Evolutionary conservation across 2,113 vertebrate genomes (phyloP).

Genomic region (Gymnocephalus cernua): DNA sequence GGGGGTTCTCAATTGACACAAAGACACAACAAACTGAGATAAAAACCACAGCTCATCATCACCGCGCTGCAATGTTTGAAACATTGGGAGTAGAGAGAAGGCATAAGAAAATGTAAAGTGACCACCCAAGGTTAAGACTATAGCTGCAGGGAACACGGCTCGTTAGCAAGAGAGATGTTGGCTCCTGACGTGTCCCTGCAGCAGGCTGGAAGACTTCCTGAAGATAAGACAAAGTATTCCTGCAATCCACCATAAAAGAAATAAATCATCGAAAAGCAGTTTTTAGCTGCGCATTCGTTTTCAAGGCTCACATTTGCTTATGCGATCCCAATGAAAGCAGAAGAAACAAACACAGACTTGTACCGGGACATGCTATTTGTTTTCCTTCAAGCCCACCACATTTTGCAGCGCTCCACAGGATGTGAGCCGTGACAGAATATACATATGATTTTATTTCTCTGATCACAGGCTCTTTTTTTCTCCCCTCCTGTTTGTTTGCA

Average conservation of each 20-base stretch:
- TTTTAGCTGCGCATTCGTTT: constrained; percentile 56
- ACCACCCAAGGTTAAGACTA: constrained; percentile 75
- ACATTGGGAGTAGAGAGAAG: constrained; percentile 37
- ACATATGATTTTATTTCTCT: constrained; percentile 82
- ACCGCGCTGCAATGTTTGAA: constrained; percentile 41
- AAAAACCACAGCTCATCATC: constrained; percentile 27
- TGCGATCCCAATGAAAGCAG: constrained; percentile 71
- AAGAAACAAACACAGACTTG: constrained; percentile 80
- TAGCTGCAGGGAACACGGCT: constrained; percentile 60
- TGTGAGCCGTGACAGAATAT: constrained; percentile 79
- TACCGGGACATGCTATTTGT: constrained; percentile 79
- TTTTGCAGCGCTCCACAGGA: constrained; percentile 70
- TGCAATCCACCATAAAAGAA: constrained; percentile 59
- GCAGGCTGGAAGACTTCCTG: constrained; percentile 71
- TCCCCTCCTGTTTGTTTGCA: constrained; percentile 71
- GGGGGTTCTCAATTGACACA: constrained; percentile 27
- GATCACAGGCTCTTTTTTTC: constrained; percentile 59
- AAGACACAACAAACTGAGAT: constrained; percentile 17
- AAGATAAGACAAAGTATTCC: constrained; percentile 75
- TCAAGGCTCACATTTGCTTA: constrained; percentile 64
- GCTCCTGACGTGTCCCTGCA: constrained; percentile 67
- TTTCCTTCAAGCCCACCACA: constrained; percentile 77
- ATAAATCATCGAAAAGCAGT: constrained; percentile 65
- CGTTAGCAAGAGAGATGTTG: constrained; percentile 54
- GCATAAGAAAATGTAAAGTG: constrained; percentile 66